Evolutionary conservation across 2,113 vertebrate genomes (phyloP), one percentile per base, ranked within the genome.

Genomic region (Scortum barcoo): DNA sequence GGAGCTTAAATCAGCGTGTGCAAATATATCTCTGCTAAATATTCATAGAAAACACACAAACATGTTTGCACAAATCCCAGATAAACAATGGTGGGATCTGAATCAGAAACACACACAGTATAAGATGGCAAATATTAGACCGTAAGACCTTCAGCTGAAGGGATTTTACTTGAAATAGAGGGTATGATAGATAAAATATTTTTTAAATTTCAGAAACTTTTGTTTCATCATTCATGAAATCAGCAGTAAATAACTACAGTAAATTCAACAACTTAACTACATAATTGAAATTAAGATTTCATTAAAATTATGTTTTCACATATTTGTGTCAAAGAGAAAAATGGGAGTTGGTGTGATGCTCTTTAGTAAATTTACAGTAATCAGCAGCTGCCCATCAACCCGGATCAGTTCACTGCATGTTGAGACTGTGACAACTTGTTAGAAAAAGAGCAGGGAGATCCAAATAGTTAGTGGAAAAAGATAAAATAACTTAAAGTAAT

Each of bases 1-100:
- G 33, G 38, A 70, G 57, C 33, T 38, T 56, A 69, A 51, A 61
- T 72, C 26, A 40, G 28, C 5, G 2, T 26, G 2, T 1, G 53
- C 4, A 53, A 16, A 79, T 24, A 36, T 9, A 73, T 36, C 2
- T 57, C 22, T 76, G 40, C 24, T 51, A 24, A 48, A 65, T 57
- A 56, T 30, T 28, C 10, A 46, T 48, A n/a, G 28, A 3, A 78
- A 62, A 84, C 57, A 36, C 36, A 69, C 36, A 70, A 69, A 50
- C 28, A 72, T 54, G 30, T 50, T 20, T 54, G 11, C 9, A 50
- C 24, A 60, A 36, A 67, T 24, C 7, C 5, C 11, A 20, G 5
- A 28, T 0, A 19, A 3, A 62, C 6, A 38, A 46, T 40, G n/a
- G 16, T n/a, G 56, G 3, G 16, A 54, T 28, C 19, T 11, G 9